Percentiles rank a stretch among this genome's conserved stretches.
Conservation (phyloP, 2,797 vertebrate genomes). For the Gouania willdenowi region DNA sequence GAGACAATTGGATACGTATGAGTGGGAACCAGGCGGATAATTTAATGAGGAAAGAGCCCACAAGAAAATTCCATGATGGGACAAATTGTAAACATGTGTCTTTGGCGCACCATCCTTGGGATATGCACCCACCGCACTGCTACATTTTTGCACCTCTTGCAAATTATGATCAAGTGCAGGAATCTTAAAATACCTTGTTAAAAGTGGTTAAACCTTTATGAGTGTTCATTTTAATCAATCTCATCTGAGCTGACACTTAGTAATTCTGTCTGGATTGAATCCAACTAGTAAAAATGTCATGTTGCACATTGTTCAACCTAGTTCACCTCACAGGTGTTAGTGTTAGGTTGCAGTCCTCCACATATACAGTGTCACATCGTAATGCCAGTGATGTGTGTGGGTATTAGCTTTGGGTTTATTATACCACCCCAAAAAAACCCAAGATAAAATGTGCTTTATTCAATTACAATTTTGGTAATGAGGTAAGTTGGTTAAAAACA, state of each 20-base stretch:
- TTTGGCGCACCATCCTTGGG: slow-evolving; percentile 53
- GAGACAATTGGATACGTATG: slow-evolving; percentile 66
- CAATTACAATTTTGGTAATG: too few relatives aligned
- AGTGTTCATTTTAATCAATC: slow-evolving; percentile 46
- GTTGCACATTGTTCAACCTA: slow-evolving; percentile 44
- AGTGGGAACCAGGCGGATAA: slow-evolving; percentile 66
- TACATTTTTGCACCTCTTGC: slow-evolving; percentile 40
- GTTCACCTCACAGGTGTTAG: slow-evolving; percentile 31
- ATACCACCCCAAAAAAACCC: too few relatives aligned
- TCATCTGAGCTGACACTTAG: slow-evolving; percentile 44
- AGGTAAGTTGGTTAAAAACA: too few relatives aligned
- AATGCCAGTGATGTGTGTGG: slow-evolving; percentile 41
- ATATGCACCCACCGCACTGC: slow-evolving; percentile 31
- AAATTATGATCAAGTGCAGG: slow-evolving; percentile 58
- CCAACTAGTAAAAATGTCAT: slow-evolving; percentile 32
- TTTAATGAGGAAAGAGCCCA: slow-evolving; percentile 72
- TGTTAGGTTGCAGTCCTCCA: slow-evolving; percentile 13
- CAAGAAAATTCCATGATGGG: slow-evolving; percentile 67
- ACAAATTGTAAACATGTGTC: slow-evolving; percentile 77
- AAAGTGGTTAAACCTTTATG: slow-evolving; percentile 41
- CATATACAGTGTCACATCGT: slow-evolving; percentile 37
- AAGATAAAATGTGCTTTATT: slow-evolving; percentile 36
- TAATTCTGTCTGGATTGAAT: slow-evolving; percentile 25
- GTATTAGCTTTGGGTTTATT: too few relatives aligned
- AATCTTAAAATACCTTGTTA: slow-evolving; percentile 55